Conservation (phyloP, 2,888 invertebrate genomes). For the Macrophya alboannulata region DNA sequence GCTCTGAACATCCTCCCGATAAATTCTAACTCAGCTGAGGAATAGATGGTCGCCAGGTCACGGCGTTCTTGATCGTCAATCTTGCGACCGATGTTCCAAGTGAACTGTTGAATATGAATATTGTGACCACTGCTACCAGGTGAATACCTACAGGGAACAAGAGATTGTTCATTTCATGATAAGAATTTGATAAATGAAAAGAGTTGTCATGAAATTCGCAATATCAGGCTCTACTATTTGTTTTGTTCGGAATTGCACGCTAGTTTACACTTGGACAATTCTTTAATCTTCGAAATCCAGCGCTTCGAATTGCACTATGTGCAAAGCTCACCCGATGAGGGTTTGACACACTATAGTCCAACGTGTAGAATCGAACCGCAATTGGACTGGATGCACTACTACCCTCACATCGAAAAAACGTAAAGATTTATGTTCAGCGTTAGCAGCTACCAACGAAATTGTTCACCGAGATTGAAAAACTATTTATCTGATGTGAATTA, state of each 20-base stretch:
- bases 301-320: not conserved
- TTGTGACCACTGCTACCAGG: not conserved
- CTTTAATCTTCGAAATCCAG: too few species aligned
- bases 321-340: not conserved
- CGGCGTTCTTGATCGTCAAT: not conserved
- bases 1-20: not conserved
- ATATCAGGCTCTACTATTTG: not conserved
- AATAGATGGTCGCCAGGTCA: not conserved
- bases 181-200: not conserved
- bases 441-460: too few species aligned
- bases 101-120: not conserved
- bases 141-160: not conserved
- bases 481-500: too few species aligned
- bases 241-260: not conserved
- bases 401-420: too few species aligned
- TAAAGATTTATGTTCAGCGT: not conserved
- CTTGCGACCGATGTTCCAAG: not conserved
- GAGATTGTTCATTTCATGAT: not conserved
- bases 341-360: not conserved
- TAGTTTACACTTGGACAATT: not conserved
- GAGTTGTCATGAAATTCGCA: not conserved
- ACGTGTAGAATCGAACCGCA: not conserved
- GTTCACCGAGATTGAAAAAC: too few species aligned
- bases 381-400: not conserved
- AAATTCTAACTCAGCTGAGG: not conserved